phyloP scores from a whole-genome alignment of 2,888 invertebrate species.

The Pachymerium ferrugineum region DNA sequence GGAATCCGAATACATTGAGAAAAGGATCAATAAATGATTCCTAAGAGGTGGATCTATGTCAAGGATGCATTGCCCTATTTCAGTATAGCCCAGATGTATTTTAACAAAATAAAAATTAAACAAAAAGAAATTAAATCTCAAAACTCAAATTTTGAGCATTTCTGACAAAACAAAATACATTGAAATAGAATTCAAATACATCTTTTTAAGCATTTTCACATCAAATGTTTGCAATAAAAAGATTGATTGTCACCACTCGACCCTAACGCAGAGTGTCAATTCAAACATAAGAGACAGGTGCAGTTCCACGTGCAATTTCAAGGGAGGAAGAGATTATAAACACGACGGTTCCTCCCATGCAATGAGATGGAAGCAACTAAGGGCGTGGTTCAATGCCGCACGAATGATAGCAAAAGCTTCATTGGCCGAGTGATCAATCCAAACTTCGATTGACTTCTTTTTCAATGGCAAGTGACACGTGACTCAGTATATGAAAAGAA shows the following conservation, averaged over 20 bases:
- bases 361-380: background rate
- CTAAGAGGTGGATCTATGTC: background rate
- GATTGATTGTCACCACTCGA: background rate
- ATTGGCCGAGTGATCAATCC: background rate
- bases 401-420: background rate
- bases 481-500: background rate
- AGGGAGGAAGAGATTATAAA: background rate
- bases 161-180: too few relatives aligned
- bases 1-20: background rate
- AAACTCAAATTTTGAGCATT: too few relatives aligned
- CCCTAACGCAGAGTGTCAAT: background rate
- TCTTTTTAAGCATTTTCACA: too few relatives aligned
- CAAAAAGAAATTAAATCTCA: too few relatives aligned
- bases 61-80: background rate
- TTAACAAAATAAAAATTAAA: too few relatives aligned
- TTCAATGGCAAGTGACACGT: background rate
- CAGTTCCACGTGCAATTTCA: background rate
- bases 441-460: background rate
- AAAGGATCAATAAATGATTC: background rate
- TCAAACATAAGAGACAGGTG: background rate
- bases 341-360: background rate
- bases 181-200: too few relatives aligned
- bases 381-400: constrained; percentile 18
- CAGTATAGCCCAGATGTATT: too few relatives aligned
- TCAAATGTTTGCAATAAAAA: background rate